Base-by-base conservation (phyloP, 2,113 vertebrate genomes). In the Callopanchax toddi region DNA sequence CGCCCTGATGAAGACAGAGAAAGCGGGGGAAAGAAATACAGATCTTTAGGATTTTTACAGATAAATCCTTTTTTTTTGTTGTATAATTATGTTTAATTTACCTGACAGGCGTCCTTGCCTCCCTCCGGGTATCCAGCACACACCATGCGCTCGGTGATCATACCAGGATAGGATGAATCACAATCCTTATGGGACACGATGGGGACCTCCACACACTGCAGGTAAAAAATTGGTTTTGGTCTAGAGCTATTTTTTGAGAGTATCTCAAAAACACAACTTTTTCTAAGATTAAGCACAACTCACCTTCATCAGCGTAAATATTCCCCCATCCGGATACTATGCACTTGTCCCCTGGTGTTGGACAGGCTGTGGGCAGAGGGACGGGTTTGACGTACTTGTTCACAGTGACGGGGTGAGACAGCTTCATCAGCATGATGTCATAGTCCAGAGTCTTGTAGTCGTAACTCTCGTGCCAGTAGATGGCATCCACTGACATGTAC, bases 41-140 rank as follows among this genome's bases (percentile, higher is more conserved):
- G 23, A 23, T 46, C 7, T 26, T 39, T 20, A 23, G 48, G 9
- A 48, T 29, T 13, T 39, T 16, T 9, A 69, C 12, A 54, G 11
- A 36, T 5, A 10, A 20, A 48, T 23, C 15, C 22, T n/a, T 26
- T 20, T 13, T 23, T 45, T 5, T 15, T 20, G 11, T 9, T 42
- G 26, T 29, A 7, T 29, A 7, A 29, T 32, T 9, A 37, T 32
- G n/a, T 51, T 32, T 43, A 46, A 42, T 23, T 61, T 57, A 94
- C 94, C 92, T 92, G 91, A 80, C 92, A 94, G n/a, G 93, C 12
- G 43, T 94, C 93, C 65, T 92, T 93, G 34, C 91, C 89, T 2
- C 93, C 92, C 48, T 91, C 88, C 67, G 80, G 69, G 78, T 81
- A 93, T 26, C 91, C 93, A 5, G 90, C 74, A 1, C 92, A 93